Base-by-base conservation (phyloP, 2,113 vertebrate species). In the Semnornis frantzii region DNA sequence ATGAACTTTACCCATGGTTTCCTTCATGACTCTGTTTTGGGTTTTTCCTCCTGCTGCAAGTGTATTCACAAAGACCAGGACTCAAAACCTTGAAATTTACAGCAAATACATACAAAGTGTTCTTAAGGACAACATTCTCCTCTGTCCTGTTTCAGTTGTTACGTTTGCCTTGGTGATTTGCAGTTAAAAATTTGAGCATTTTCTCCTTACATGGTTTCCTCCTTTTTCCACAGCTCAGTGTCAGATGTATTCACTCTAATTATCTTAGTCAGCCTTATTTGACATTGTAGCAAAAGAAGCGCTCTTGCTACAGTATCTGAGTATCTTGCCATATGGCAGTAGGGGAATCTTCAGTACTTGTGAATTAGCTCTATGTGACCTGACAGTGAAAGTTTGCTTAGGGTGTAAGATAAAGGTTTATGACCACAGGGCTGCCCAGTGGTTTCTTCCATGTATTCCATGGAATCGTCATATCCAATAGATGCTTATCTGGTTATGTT, bases 31-130 rank as follows among this genome's bases (percentile, higher is more conserved):
- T 60, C 9, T 68, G 2, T 39, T 42, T 15, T 11, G 4, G 6
- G 2, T 16, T 58, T 25, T 23, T 12, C 8, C 8, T 20, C 1
- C 3, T 2, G 4, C 11, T 7, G 50, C 12, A 33, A 65, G 9
- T 6, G 4, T 63, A 28, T 48, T 42, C 73, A 21, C 21, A 59
- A 90, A 25, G 16, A 18, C 30, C 64, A 33, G 27, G 17, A 64
- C n/a, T 57, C 3, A 3, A 60, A 90, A 89, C 87, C 15, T 15
- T 70, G 30, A 58, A 54, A 6, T 62, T 92, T 78, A 44, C 28
- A 48, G 37, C 28, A 77, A 81, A 64, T 1, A 27, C 18, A 62
- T 17, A 66, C 1, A 48, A 5, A 50, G 7, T 59, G 10, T 24
- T 54, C 86, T 78, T 50, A 85, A 79, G 25, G 18, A n/a, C 62